Conservation (phyloP, 2,888 invertebrate species). For the Odontothrips loti region DNA sequence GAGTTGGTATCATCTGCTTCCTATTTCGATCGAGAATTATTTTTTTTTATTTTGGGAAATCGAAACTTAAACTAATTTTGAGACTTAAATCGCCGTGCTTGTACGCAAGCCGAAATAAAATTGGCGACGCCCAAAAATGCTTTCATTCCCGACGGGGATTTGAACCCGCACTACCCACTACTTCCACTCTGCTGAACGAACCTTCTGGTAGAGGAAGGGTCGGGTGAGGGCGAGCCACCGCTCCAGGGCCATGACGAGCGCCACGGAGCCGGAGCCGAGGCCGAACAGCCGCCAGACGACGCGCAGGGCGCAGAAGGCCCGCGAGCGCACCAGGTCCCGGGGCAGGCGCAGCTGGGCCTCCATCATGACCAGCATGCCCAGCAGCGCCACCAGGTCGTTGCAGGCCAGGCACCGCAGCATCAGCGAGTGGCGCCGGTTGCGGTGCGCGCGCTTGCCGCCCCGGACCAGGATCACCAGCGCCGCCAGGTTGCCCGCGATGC, state of each 20-base stretch:
- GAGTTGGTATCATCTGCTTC: too few relatives aligned
- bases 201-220: slow-evolving; percentile 85
- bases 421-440: slow-evolving; percentile 75
- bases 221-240: slow-evolving; percentile 80
- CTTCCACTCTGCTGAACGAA: slow-evolving; percentile 44
- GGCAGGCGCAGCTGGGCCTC: slow-evolving; percentile 50
- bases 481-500: slow-evolving; percentile 69
- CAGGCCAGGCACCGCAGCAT: slow-evolving; percentile 72
- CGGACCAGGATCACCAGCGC: slow-evolving; percentile 69
- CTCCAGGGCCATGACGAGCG: slow-evolving; percentile 83
- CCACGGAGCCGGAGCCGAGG: slow-evolving; percentile 80
- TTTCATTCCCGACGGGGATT: too few relatives aligned
- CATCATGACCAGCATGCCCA: slow-evolving; percentile 73
- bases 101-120: too few relatives aligned
- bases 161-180: too few relatives aligned
- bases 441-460: slow-evolving; percentile 61
- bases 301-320: slow-evolving; percentile 59
- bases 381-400: slow-evolving; percentile 72
- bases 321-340: slow-evolving; percentile 42
- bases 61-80: too few relatives aligned
- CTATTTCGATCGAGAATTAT: too few relatives aligned
- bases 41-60: too few relatives aligned
- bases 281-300: slow-evolving; percentile 78
- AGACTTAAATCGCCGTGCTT: too few relatives aligned
- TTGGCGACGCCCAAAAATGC: too few relatives aligned